phyloP scores from a whole-genome alignment of 2,888 invertebrate species.

The Amaurobius ferox region DNA sequence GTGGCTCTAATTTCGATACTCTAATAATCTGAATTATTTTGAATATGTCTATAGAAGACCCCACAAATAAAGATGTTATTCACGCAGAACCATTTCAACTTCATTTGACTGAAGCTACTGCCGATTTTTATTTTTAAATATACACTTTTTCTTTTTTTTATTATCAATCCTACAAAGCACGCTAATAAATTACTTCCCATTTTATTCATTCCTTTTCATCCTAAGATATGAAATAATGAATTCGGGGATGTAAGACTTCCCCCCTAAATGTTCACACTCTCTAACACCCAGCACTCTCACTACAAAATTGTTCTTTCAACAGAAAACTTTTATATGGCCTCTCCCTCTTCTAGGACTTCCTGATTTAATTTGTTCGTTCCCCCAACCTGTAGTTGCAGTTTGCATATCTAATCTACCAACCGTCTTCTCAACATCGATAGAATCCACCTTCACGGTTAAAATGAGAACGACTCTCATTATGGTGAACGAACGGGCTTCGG shows the following conservation, averaged over 20 bases:
- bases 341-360: constrained; percentile 40
- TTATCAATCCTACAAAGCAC: too few relatives aligned
- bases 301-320: neutral
- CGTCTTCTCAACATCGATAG: neutral
- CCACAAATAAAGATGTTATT: too few relatives aligned
- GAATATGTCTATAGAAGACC: too few relatives aligned
- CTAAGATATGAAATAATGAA: neutral
- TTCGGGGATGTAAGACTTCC: neutral
- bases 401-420: constrained; percentile 2
- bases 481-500: neutral
- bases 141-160: too few relatives aligned
- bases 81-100: too few relatives aligned
- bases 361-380: constrained; percentile 53
- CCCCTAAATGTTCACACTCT: neutral
- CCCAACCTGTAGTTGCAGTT: constrained; percentile 46
- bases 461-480: constrained; percentile 42
- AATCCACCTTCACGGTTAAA: constrained; percentile 29
- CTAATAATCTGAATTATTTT: too few relatives aligned
- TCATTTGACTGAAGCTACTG: too few relatives aligned
- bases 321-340: constrained; percentile 33
- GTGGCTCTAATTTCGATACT: too few relatives aligned
- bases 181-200: too few relatives aligned
- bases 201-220: too few relatives aligned
- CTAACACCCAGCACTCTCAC: neutral
- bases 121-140: too few relatives aligned